Conservation (phyloP, 2,888 invertebrate species). For the Dicranocentrus wangi region DNA sequence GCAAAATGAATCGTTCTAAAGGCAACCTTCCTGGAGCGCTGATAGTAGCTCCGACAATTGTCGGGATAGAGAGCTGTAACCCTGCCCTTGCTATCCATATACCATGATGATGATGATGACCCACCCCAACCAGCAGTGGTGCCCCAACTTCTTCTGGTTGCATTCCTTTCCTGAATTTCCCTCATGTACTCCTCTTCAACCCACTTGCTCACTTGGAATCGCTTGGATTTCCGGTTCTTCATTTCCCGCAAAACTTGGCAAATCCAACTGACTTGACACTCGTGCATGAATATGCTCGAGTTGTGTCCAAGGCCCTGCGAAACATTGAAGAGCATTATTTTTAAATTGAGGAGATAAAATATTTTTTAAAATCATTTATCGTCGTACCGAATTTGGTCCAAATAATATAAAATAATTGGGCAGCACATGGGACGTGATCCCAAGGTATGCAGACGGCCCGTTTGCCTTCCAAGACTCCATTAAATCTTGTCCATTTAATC, state of each 20-base stretch:
- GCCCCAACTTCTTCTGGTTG: slow-evolving; percentile 51
- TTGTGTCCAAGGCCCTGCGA: slow-evolving; percentile 56
- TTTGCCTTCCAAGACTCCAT: slow-evolving; percentile 54
- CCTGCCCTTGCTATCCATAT: slow-evolving; percentile 37
- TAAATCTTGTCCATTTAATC: slow-evolving; percentile 32
- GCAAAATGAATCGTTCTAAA: too few species aligned
- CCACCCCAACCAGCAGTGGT: too few species aligned
- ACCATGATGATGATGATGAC: too few species aligned
- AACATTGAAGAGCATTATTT: too few species aligned
- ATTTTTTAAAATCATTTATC: too few species aligned
- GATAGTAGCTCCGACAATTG: too few species aligned
- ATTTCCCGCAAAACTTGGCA: slow-evolving; percentile 50
- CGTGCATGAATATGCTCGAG: slow-evolving; percentile 39
- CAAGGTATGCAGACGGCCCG: slow-evolving; percentile 50
- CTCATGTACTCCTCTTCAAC: slow-evolving; percentile 51
- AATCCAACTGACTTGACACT: slow-evolving; percentile 59
- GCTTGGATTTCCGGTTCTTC: slow-evolving; percentile 15
- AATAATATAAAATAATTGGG: slow-evolving; percentile 65
- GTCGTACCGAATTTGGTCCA: slow-evolving; percentile 64
- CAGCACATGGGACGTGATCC: slow-evolving; percentile 19
- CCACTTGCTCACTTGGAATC: slow-evolving; percentile 34
- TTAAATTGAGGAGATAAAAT: too few species aligned
- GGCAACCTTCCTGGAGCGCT: too few species aligned
- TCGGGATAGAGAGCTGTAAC: slow-evolving; percentile 58
- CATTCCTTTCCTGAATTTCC: slow-evolving; percentile 17